Evolutionary conservation across 2,113 vertebrate species (phyloP), one percentile per base, ranked within the genome.

Genomic region (Noturus placidus): DNA sequence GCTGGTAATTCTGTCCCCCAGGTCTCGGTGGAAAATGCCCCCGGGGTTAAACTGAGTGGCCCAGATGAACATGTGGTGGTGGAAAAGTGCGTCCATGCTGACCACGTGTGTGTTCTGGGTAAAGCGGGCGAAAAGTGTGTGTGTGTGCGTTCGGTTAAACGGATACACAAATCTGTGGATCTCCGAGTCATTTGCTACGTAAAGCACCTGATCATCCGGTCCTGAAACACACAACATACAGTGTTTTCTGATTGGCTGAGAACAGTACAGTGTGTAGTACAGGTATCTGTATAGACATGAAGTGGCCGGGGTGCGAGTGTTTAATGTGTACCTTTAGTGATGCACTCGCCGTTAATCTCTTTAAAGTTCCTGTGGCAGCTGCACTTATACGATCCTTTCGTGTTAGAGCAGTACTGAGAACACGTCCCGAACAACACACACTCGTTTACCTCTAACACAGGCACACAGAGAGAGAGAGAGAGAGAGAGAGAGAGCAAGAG

Each of bases 121-220:
- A 92, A 96, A 95, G 82, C 96, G 96, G 91, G 95, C 95, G 93
- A 96, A 95, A 92, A 96, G 96, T 89, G 96, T 96, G 92, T 94
- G 96, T 94, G 93, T 94, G 74, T 92, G 95, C 93, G 95, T 97
- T 93, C 96, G 95, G 94, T 97, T 96, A 95, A 97, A 97, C 90
- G 97, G 97, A 95, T 97, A 97, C 94, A 96, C 95, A 95, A 97
- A 97, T 95, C 96, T 95, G 93, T 96, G 95, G 95, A 97, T 96
- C 94, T 97, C 96, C 91, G 96, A 97, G 94, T 97, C 96, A 94
- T 97, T 97, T 93, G 97, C 96, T 91, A 97, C 95, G 94, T 97
- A 97, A 93, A 97, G 96, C 94, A 97, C 95, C 96, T 97, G 96
- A 95, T 97, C 96, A 93, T 97, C 96, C 93, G 97, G 96, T 92